These are phyloP conservation scores for Thomomys bottae DNA, from an alignment of 2,113 vertebrate genomes.

Conservation along the genomic window DNA sequence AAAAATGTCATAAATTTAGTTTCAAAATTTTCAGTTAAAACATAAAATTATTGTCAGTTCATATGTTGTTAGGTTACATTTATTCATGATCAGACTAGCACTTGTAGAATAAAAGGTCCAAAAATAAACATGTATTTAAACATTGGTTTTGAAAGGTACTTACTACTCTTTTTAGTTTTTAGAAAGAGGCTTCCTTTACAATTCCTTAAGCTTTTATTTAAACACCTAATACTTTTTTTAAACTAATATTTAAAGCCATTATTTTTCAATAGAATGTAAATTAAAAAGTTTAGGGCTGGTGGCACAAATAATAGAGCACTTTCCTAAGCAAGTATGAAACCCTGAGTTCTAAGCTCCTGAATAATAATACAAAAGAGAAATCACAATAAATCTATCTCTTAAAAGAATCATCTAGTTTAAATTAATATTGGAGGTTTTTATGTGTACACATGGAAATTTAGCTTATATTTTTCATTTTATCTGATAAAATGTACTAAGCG, in stretches of 20 bases:
- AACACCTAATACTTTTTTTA: not conserved
- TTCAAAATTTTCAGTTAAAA: slow-evolving; percentile 44
- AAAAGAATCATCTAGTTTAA: not conserved
- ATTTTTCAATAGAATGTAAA: slow-evolving; percentile 3
- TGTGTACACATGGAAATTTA: not conserved
- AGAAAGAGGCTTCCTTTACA: not conserved
- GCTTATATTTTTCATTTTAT: not conserved
- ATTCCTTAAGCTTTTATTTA: slow-evolving; percentile 20
- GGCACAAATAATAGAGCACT: no score
- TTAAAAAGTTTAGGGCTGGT: slow-evolving; percentile 13
- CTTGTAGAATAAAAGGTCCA: not conserved
- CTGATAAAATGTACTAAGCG: slow-evolving; percentile 6
- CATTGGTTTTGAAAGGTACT: slow-evolving; percentile 7
- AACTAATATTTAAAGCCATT: not conserved
- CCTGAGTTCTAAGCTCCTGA: no score
- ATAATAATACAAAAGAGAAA: not conserved
- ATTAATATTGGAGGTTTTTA: not conserved
- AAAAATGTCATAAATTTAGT: slow-evolving; percentile 21
- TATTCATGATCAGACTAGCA: slow-evolving; percentile 14
- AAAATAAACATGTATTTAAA: not conserved
- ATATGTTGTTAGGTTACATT: not conserved
- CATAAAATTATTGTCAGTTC: not conserved
- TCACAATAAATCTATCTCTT: not conserved
- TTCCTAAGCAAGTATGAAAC: no score
- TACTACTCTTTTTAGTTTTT: not conserved